These are phyloP conservation scores for Dromaius novaehollandiae DNA, from an alignment of 2,113 vertebrate genomes.

Conservation along the genomic window DNA sequence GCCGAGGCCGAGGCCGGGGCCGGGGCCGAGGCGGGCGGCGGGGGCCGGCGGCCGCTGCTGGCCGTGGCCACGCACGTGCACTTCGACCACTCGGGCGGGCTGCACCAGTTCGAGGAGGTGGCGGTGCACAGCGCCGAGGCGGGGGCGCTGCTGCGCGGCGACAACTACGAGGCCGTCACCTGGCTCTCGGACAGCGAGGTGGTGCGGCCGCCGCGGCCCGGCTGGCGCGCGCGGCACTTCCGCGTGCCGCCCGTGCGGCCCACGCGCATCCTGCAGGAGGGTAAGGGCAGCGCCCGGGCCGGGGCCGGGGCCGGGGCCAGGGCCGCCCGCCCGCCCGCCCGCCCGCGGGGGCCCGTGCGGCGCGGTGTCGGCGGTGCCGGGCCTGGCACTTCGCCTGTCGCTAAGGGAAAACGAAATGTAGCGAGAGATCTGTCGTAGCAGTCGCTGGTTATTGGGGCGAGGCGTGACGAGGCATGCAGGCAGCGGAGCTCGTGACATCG, in stretches of 20 bases:
- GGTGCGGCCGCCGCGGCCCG: conserved; percentile 83
- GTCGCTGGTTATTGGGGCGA: neutral
- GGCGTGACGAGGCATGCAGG: neutral
- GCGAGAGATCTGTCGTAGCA: neutral
- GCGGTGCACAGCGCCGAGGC: conserved; percentile 95
- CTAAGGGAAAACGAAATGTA: neutral
- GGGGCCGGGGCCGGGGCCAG: neutral
- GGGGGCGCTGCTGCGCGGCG: conserved; percentile 88
- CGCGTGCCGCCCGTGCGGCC: conserved; percentile 90
- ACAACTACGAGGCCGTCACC: conserved; percentile 96
- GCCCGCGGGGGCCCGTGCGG: too few relatives aligned
- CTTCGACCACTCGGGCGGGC: conserved; percentile 93
- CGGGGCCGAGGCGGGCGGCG: conserved; percentile 40
- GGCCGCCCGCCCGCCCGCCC: too few relatives aligned
- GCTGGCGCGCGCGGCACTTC: conserved; percentile 90
- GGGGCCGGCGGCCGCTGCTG: conserved; percentile 82
- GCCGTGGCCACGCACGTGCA: conserved; percentile 95
- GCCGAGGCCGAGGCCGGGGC: conserved; percentile 39
- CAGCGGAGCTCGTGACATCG: too few relatives aligned
- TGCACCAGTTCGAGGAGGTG: conserved; percentile 95
- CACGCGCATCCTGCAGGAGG: conserved; percentile 91
- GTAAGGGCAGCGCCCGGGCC: conserved; percentile 66
- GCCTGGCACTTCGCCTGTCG: neutral
- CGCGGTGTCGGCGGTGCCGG: too few relatives aligned
- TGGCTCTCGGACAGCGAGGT: conserved; percentile 94